Base-by-base conservation (phyloP, 2,888 invertebrate genomes). In the Heliconius ethilla region DNA sequence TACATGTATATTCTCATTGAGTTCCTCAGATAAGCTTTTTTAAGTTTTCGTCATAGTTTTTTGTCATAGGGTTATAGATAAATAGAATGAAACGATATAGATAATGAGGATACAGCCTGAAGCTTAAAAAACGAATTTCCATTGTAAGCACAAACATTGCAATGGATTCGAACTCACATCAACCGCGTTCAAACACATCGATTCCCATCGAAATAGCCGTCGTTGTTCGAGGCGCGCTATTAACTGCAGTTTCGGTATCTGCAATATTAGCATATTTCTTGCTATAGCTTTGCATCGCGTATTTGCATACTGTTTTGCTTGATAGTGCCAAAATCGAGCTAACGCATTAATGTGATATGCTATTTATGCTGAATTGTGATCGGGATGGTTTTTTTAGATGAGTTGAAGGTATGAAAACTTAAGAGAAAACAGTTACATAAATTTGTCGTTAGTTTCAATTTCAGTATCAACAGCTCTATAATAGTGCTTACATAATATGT, bases 181-280 rank as follows among this genome's bases (percentile, higher is more conserved):
- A 33, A n/a, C 67, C 22, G 27, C 55, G n/a, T 72, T 55, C 55
- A 55, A 51, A 29, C 33, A 59, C 37, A 59, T 72, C 59, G 55
- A 55, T 72, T 37, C 59, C 55, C 72, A 59, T 72, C 25, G 59
- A 72, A n/a, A 59, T 59, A 59, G 59, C 15, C 59, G 59, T 72
- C 59, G 59, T 72, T 72, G 55, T 59, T 33, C n/a, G 59, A 33
- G 25, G 72, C 72, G 72, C 27, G 74, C 74, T 74, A 74, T 74
- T 74, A 74, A 74, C 74, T 74, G 74, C 74, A 74, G 74, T 74
- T 40, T 65, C 74, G 40, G 65, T 74, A 74, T 74, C 74, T 65
- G 74, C 63, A 74, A 74, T 74, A 74, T 74, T 74, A 74, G 65
- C 74, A 74, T 76, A 74, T 55, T 79, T 79, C 79, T 79, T 79